Conservation (phyloP, 2,113 vertebrate species). For the Lepidothrix coronata region DNA sequence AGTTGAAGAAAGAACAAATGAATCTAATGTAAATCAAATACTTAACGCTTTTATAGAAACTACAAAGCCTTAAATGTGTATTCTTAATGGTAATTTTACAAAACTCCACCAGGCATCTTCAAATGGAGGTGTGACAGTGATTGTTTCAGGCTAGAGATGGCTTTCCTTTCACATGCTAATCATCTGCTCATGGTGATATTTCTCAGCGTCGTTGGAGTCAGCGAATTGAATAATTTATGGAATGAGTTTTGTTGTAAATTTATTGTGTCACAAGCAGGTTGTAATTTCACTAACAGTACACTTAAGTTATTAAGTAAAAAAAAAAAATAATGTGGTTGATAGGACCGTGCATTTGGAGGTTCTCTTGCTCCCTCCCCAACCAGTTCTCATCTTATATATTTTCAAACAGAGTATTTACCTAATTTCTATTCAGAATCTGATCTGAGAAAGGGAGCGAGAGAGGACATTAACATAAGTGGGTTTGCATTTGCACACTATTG, state of each 20-base stretch:
- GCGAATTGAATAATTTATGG: constrained; percentile 87
- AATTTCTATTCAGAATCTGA: constrained; percentile 82
- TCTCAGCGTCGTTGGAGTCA: constrained; percentile 77
- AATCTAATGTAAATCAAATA: constrained; percentile 82
- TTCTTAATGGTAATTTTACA: constrained; percentile 82
- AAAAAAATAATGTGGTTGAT: constrained; percentile 74
- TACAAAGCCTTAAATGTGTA: constrained; percentile 78
- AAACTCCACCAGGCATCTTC: constrained; percentile 76
- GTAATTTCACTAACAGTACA: constrained; percentile 88
- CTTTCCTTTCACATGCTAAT: constrained; percentile 86
- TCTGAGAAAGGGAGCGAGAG: constrained; percentile 62
- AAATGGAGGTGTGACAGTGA: constrained; percentile 82
- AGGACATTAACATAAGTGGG: constrained; percentile 77
- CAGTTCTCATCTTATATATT: constrained; percentile 80
- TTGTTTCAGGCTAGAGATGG: constrained; percentile 77
- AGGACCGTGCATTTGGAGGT: constrained; percentile 71
- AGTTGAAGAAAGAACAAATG: constrained; percentile 83
- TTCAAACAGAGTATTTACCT: constrained; percentile 81
- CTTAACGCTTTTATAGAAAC: constrained; percentile 79
- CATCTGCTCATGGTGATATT: constrained; percentile 78
- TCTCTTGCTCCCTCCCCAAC: constrained; percentile 48
- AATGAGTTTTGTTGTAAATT: constrained; percentile 85
- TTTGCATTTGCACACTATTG: constrained; percentile 77
- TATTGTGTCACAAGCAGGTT: constrained; percentile 87
- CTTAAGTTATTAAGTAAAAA: constrained; percentile 86